A percentile compares a stretch with the other conserved stretches of the same genome.
Evolutionary conservation across 1,140 invertebrate genomes (phyloP).

Genomic region (Neodiprion lecontei): DNA sequence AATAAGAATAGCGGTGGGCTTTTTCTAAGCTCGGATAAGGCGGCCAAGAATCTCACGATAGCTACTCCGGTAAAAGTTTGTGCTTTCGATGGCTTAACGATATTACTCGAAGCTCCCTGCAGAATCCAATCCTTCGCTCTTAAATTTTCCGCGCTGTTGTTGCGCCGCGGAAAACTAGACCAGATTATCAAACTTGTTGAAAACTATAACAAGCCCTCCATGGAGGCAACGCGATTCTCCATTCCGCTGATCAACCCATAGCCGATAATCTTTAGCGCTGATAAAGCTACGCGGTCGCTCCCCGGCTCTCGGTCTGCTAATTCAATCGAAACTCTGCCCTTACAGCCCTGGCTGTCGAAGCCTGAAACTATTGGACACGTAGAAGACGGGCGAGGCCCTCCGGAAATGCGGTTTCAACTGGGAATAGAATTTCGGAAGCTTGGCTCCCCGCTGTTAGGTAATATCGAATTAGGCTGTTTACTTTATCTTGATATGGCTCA

Average conservation of each 20-base stretch:
- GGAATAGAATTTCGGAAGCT: background rate
- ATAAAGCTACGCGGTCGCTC: background rate
- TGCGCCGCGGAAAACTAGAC: background rate
- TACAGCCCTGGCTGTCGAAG: background rate
- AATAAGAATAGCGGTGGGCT: no score
- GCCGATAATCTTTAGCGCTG: background rate
- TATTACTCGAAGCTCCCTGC: background rate
- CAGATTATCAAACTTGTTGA: background rate
- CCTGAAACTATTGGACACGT: background rate
- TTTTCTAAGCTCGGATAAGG: no score
- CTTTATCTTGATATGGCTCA: background rate
- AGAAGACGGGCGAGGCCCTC: background rate
- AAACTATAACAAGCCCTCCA: background rate
- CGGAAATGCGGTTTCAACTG: background rate
- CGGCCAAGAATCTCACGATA: no score
- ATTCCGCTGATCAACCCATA: background rate
- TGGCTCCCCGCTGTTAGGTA: background rate
- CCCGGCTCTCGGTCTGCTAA: background rate
- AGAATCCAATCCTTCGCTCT: background rate
- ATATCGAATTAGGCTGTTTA: background rate
- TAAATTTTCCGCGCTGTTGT: background rate
- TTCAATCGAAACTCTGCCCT: conserved; percentile 1
- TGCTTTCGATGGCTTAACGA: conserved; percentile 1
- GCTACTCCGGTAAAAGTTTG: background rate
- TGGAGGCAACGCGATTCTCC: background rate